Evolutionary conservation across 2,113 vertebrate species (phyloP).

Genomic region (Varanus salvator): DNA sequence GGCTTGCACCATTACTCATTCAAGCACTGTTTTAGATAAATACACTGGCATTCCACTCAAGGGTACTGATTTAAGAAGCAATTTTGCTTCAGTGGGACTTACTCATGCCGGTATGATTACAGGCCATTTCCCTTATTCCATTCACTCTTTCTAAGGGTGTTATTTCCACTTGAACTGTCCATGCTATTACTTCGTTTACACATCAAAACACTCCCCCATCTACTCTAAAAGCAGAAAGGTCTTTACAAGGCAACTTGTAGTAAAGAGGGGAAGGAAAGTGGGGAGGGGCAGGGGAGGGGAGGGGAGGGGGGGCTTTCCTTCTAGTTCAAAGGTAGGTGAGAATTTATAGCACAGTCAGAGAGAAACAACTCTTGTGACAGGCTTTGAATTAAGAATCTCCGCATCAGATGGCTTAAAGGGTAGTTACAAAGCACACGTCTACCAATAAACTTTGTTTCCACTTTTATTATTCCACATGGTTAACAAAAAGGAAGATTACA

Average conservation of each 20-base stretch:
- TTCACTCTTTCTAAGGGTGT: neutral
- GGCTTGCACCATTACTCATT: neutral
- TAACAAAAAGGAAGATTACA: conserved; percentile 54
- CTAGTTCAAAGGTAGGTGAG: conserved; percentile 44
- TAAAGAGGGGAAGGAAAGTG: neutral
- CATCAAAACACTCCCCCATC: conserved; percentile 16
- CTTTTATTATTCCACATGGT: conserved; percentile 51
- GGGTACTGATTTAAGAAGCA: neutral
- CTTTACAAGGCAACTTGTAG: neutral
- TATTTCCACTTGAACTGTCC: conserved; percentile 34
- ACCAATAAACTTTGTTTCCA: neutral
- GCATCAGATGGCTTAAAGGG: conserved; percentile 25
- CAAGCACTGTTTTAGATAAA: neutral
- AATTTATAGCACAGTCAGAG: neutral
- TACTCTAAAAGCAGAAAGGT: conserved; percentile 46
- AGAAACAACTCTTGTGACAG: neutral
- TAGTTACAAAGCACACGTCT: conserved; percentile 41
- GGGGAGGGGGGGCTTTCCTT: neutral
- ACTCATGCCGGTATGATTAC: neutral
- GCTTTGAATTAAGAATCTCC: neutral
- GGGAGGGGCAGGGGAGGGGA: neutral
- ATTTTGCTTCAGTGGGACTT: neutral
- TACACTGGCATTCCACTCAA: neutral
- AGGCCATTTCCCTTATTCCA: neutral
- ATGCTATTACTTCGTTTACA: conserved; percentile 37